phyloP scores from a whole-genome alignment of 2,888 invertebrate genomes.

The Lasius fuliginosus region DNA sequence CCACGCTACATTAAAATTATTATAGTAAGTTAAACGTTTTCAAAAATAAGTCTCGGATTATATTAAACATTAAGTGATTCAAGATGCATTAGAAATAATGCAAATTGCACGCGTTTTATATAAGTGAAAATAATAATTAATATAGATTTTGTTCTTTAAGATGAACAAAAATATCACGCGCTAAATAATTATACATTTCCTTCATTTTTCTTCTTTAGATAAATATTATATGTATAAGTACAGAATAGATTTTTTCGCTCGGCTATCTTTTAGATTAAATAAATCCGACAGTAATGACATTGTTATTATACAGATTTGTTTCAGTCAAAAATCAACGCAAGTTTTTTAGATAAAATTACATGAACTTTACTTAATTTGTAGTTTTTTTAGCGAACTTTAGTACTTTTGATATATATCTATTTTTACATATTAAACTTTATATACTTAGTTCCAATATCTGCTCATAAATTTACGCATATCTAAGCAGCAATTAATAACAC shows the following conservation, averaged over 20 bases:
- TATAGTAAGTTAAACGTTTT: too few relatives aligned
- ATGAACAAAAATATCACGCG: neutral
- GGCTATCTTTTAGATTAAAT: neutral
- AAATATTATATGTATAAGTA: too few relatives aligned
- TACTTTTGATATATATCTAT: neutral
- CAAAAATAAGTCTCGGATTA: too few relatives aligned
- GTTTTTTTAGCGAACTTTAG: neutral
- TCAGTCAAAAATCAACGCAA: neutral
- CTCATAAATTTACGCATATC: neutral
- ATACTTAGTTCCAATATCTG: neutral
- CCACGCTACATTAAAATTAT: too few relatives aligned
- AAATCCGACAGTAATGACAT: neutral
- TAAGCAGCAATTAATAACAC: neutral
- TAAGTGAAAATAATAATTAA: neutral
- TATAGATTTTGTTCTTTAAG: slow-evolving; percentile 1
- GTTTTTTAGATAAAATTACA: neutral
- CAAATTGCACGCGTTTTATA: neutral
- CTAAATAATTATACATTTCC: neutral
- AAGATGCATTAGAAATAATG: slow-evolving; percentile 1
- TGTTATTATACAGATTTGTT: neutral
- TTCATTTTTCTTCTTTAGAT: too few relatives aligned
- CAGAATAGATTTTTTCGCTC: neutral
- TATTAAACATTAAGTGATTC: neutral
- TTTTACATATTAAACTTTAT: neutral
- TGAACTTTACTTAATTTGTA: neutral